A percentile compares a stretch with the other conserved stretches of the same genome.
phyloP scores from a whole-genome alignment of 2,797 vertebrate species.

The Poecile montanus region DNA sequence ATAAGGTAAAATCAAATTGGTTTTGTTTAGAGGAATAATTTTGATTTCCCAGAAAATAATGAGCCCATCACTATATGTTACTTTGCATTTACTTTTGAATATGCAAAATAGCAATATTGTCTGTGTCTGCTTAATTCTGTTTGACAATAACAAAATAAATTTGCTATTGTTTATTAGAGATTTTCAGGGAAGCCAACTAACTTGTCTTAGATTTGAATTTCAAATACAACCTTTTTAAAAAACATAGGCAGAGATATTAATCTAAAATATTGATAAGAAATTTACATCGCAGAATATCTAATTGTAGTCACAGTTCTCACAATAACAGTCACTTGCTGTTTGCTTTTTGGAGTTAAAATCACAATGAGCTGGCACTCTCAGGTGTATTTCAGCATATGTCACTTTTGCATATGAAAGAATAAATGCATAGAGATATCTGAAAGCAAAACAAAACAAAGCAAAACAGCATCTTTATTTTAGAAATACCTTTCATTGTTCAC shows the following conservation, averaged over 20 bases:
- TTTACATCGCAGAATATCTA: conserved; percentile 67
- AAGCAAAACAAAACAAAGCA: conserved; percentile 31
- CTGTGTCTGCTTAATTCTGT: conserved; percentile 64
- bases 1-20: conserved; percentile 46
- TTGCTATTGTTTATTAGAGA: conserved; percentile 71
- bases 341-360: conserved; percentile 60
- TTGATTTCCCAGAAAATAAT: conserved; percentile 68
- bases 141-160: conserved; percentile 74
- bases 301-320: conserved; percentile 52
- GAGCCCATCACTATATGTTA: conserved; percentile 23
- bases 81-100: conserved; percentile 66
- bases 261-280: conserved; percentile 75
- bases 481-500: conserved; percentile 7
- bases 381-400: conserved; percentile 19
- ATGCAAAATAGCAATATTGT: conserved; percentile 47
- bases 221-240: conserved; percentile 75
- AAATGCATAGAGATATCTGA: not conserved
- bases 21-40: conserved; percentile 70
- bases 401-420: conserved; percentile 42
- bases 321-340: conserved; percentile 40
- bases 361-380: not conserved
- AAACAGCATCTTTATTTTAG: conserved; percentile 20
- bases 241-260: conserved; percentile 69
- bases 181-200: conserved; percentile 66
- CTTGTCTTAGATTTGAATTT: conserved; percentile 74